These are phyloP conservation scores for Andrena flavipes DNA, from an alignment of 2,888 invertebrate genomes.

Conservation along the genomic window DNA sequence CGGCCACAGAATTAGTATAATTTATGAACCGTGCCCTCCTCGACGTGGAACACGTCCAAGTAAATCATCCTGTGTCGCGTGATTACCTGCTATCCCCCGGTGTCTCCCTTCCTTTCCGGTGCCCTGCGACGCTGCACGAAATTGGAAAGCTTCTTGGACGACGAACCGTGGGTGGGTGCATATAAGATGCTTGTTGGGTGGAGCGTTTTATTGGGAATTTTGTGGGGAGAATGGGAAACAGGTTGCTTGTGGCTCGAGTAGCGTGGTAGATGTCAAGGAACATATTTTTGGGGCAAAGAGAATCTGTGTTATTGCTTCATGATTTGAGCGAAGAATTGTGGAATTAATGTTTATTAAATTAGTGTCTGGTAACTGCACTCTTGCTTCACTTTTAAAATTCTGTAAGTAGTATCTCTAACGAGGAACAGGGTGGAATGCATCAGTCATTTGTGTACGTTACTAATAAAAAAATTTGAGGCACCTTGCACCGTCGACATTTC, in stretches of 20 bases:
- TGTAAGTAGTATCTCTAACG: too few relatives aligned
- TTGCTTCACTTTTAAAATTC: too few relatives aligned
- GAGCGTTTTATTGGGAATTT: not conserved
- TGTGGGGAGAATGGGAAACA: not conserved
- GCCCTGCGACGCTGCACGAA: slow-evolving; percentile 22
- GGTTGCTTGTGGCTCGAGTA: not conserved
- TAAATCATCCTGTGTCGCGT: slow-evolving; percentile 55
- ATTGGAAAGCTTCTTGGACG: slow-evolving; percentile 11
- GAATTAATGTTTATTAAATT: too few relatives aligned
- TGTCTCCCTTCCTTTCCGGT: slow-evolving; percentile 14
- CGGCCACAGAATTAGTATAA: slow-evolving; percentile 38
- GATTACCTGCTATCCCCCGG: slow-evolving; percentile 50
- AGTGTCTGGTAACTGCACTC: too few relatives aligned
- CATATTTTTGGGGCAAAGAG: too few relatives aligned
- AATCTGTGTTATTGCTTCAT: too few relatives aligned
- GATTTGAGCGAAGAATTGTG: too few relatives aligned
- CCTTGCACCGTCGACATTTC: too few relatives aligned
- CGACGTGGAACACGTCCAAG: slow-evolving; percentile 17
- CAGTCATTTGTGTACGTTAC: too few relatives aligned
- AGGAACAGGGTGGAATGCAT: too few relatives aligned
- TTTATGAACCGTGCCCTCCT: slow-evolving; percentile 38
- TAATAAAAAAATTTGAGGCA: too few relatives aligned
- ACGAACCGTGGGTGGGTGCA: not conserved
- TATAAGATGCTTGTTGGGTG: not conserved
- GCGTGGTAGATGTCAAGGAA: too few relatives aligned